These are phyloP conservation scores for Teleogryllus oceanicus DNA, from an alignment of 2,888 invertebrate species.

Conservation along the genomic window DNA sequence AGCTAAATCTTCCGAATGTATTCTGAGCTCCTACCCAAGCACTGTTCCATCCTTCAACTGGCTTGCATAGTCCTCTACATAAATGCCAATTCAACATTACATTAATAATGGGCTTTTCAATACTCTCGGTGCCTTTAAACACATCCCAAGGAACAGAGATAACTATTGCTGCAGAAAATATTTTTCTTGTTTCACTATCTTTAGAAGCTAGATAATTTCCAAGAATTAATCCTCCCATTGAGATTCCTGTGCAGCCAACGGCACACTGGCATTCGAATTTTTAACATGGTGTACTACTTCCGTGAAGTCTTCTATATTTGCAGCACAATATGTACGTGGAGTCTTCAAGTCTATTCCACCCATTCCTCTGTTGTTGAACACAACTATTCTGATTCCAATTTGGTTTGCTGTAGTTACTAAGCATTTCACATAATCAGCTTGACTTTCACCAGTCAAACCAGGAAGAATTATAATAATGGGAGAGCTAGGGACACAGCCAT, in stretches of 20 bases:
- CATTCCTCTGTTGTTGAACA: slow-evolving; percentile 75
- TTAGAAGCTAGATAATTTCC: slow-evolving; percentile 72
- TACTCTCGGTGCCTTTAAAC: slow-evolving; percentile 62
- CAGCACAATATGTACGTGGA: slow-evolving; percentile 78
- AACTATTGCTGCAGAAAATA: slow-evolving; percentile 66
- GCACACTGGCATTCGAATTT: slow-evolving; percentile 56
- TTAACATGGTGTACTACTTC: slow-evolving; percentile 69
- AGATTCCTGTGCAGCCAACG: slow-evolving; percentile 76
- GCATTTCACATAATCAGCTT: slow-evolving; percentile 76
- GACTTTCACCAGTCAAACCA: slow-evolving; percentile 72
- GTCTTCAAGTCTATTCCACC: slow-evolving; percentile 72
- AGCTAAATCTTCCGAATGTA: too few relatives aligned
- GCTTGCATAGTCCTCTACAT: slow-evolving; percentile 53
- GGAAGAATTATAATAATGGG: slow-evolving; percentile 73
- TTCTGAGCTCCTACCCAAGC: too few relatives aligned
- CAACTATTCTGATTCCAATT: slow-evolving; percentile 64
- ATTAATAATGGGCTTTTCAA: slow-evolving; percentile 72
- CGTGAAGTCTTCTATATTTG: slow-evolving; percentile 73
- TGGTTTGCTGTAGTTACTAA: slow-evolving; percentile 65
- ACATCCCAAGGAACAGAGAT: slow-evolving; percentile 82
- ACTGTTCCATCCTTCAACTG: too few relatives aligned
- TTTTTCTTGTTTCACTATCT: slow-evolving; percentile 53
- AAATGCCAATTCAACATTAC: slow-evolving; percentile 71
- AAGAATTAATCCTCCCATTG: slow-evolving; percentile 73
- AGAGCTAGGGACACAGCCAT: slow-evolving; percentile 48